Base-by-base conservation (phyloP, 2,113 vertebrate genomes). In the Manacus vitellinus region DNA sequence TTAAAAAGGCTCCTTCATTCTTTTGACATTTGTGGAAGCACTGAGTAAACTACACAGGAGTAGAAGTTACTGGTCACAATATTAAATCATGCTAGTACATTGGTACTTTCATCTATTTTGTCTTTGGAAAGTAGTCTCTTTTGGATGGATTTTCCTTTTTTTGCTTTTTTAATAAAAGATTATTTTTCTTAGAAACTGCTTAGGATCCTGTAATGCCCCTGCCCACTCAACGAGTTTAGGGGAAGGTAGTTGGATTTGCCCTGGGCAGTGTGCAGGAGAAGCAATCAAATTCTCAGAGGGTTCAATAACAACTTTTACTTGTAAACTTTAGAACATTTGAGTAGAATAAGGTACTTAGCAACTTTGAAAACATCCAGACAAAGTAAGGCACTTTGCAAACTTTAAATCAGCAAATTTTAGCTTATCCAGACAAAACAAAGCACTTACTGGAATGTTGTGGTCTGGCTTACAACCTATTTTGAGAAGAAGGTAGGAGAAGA, bases 191-290 rank as follows among this genome's bases (percentile, higher is more conserved):
- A 25, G 33, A 88, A 85, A 41, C 10, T 43, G 12, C 17, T 90
- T 49, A 59, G 13, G n/a, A 56, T 55, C 30, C 47, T 35, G 21
- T 31, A 76, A 63, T 15, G n/a, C 18, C 21, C 12, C 41, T 35
- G 55, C 31, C 47, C 46, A 14, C 30, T 25, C n/a, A 10, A n/a
- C 0, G 1, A 6, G 30, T 61, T 61, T 9, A 27, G 22, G 15
- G 47, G 18, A 70, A 43, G 6, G 21, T 10, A 43, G 14, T 15
- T 43, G 35, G 17, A 76, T 55, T 55, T 15, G 75, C 12, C 31
- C 41, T 49, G 30, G 21, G 17, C 13, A 25, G 11, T 19, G 21
- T 25, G 30, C 1, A 0, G 25, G 17, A 47, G 41, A 47, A 70
- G 27, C 30, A 70, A 49, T 6, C 15, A 46, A 54, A 61, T 70